Conservation (phyloP, 2,888 invertebrate genomes). For the Thymelicus lineola region DNA sequence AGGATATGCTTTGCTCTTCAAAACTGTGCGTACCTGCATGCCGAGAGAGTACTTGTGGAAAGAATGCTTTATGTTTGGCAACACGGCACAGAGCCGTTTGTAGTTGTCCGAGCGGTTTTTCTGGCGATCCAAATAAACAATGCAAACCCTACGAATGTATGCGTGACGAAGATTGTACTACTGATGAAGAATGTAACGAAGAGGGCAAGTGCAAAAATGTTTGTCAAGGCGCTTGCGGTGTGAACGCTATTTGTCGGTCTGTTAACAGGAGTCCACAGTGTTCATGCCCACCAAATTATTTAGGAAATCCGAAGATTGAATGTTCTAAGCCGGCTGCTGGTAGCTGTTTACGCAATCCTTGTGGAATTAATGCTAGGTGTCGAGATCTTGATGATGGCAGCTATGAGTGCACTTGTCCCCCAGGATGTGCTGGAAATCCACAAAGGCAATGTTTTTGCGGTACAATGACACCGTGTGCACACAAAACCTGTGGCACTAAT, state of each 20-base stretch:
- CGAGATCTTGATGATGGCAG: slow-evolving; percentile 90
- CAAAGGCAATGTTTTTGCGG: slow-evolving; percentile 92
- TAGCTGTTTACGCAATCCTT: slow-evolving; percentile 92
- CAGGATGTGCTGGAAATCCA: slow-evolving; percentile 93
- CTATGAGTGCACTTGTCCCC: slow-evolving; percentile 92
- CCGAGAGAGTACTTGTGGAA: slow-evolving; percentile 89
- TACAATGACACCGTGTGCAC: slow-evolving; percentile 90
- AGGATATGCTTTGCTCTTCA: slow-evolving; percentile 89
- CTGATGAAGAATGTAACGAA: slow-evolving; percentile 90
- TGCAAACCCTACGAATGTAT: slow-evolving; percentile 92
- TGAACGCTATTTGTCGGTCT: slow-evolving; percentile 94
- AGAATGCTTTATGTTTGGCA: slow-evolving; percentile 91
- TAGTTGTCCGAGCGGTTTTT: slow-evolving; percentile 93
- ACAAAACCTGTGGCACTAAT: slow-evolving; percentile 92
- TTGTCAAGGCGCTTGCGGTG: slow-evolving; percentile 92
- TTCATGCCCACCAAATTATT: slow-evolving; percentile 91
- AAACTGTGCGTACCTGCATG: slow-evolving; percentile 90
- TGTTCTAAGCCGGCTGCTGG: slow-evolving; percentile 90
- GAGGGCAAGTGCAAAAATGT: slow-evolving; percentile 92
- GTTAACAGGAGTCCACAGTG: slow-evolving; percentile 91
- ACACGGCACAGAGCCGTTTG: slow-evolving; percentile 93
- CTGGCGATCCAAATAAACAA: slow-evolving; percentile 91
- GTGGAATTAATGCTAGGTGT: slow-evolving; percentile 93
- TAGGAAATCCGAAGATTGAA: slow-evolving; percentile 92
- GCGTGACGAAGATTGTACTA: slow-evolving; percentile 90